Conservation (phyloP, 2,888 invertebrate species). For the Eucriotettix oculatus region DNA sequence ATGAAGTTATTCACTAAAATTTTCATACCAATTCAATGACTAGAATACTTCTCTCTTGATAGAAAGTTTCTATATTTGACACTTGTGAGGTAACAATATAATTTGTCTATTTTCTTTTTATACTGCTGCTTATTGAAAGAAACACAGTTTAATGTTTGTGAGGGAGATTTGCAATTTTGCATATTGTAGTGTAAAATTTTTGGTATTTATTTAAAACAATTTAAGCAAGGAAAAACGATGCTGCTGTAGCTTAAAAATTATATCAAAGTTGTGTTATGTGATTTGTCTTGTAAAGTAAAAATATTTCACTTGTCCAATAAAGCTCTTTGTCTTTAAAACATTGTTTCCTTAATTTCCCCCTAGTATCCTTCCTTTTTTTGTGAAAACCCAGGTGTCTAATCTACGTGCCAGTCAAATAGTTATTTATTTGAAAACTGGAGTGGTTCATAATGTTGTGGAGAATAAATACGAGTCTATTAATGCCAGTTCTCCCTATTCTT, state of each 20-base stretch:
- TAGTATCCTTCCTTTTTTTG: too few species aligned
- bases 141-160: not conserved
- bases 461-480: too few species aligned
- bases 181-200: constrained; percentile 10
- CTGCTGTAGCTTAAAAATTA: constrained; percentile 11
- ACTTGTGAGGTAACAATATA: not conserved
- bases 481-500: too few species aligned
- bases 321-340: constrained; percentile 10
- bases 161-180: constrained; percentile 9
- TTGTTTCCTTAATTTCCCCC: too few species aligned
- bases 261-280: constrained; percentile 12
- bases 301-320: constrained; percentile 12
- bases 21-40: too few species aligned
- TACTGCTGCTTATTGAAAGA: not conserved
- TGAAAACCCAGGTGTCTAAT: too few species aligned
- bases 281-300: constrained; percentile 12
- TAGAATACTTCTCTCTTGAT: not conserved
- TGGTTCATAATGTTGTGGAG: too few species aligned
- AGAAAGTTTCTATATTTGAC: not conserved
- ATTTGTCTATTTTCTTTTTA: not conserved
- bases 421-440: too few species aligned
- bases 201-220: constrained; percentile 8
- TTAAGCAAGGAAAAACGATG: constrained; percentile 8
- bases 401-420: too few species aligned
- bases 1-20: too few species aligned